Evolutionary conservation across 2,888 invertebrate genomes (phyloP).

Genomic region (Ashinkailepas kermadecensis): DNA sequence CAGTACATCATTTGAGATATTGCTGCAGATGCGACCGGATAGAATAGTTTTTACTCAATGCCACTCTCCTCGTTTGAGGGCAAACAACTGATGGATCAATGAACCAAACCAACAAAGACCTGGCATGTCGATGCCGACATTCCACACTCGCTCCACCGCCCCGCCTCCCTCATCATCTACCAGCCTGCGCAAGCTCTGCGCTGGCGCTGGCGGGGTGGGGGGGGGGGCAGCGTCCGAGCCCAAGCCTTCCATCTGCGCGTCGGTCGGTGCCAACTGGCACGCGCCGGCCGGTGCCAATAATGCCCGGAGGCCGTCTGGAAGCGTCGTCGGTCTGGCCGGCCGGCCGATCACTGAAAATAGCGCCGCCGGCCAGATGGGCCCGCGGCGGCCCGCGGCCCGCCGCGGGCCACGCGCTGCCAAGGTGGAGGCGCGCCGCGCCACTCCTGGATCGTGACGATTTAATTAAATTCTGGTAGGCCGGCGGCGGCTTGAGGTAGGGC

Average conservation of each 20-base stretch:
- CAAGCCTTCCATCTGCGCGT: constrained; percentile 10
- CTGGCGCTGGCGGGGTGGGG: not conserved
- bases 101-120: too few relatives aligned
- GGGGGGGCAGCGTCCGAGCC: not conserved
- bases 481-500: constrained; percentile 2
- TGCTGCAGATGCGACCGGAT: too few relatives aligned
- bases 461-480: constrained; percentile 15
- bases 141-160: not conserved
- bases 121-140: too few relatives aligned
- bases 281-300: not conserved
- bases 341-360: constrained; percentile 11
- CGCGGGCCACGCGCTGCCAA: not conserved
- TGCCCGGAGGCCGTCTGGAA: not conserved
- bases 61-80: too few relatives aligned
- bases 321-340: not conserved
- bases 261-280: not conserved
- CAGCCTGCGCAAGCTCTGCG: too few relatives aligned
- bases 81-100: too few relatives aligned
- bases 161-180: not conserved
- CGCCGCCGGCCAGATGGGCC: not conserved
- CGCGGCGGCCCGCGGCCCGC: not conserved
- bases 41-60: too few relatives aligned
- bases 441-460: not conserved
- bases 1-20: too few relatives aligned
- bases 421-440: not conserved